Percentiles rank a stretch among this genome's conserved stretches.
These are phyloP conservation scores for Poeciliopsis retropinna DNA, from an alignment of 2,113 vertebrate species.

Conservation along the genomic window DNA sequence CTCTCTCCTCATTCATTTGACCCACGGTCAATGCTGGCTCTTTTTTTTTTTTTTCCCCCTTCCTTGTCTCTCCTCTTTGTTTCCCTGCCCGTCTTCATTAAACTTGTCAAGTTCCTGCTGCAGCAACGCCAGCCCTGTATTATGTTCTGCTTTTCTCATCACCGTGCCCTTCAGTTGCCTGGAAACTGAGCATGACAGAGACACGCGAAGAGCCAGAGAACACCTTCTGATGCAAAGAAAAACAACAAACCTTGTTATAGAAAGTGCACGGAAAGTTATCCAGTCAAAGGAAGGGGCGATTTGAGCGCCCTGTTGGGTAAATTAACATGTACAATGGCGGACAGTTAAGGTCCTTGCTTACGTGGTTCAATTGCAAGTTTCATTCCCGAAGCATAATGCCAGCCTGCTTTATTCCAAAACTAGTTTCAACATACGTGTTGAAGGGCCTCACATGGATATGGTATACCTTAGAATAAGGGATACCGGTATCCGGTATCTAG, in stretches of 20 bases:
- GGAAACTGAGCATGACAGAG: conserved; percentile 66
- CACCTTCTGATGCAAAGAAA: conserved; percentile 60
- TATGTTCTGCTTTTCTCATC: conserved; percentile 61
- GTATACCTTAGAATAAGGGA: no score
- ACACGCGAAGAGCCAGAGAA: conserved; percentile 44
- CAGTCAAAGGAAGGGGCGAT: conserved; percentile 16
- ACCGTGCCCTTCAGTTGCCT: conserved; percentile 72
- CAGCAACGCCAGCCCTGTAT: conserved; percentile 60
- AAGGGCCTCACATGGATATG: no score
- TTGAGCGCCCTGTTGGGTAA: background rate
- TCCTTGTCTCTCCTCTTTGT: conserved; percentile 48
- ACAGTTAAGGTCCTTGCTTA: background rate
- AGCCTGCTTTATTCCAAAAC: no score
- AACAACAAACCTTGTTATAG: conserved; percentile 50
- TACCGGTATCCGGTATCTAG: no score
- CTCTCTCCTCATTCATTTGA: conserved; percentile 45
- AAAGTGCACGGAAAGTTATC: conserved; percentile 41
- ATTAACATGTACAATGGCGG: background rate
- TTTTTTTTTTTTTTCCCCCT: conserved; percentile 7
- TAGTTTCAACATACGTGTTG: no score
- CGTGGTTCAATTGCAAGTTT: background rate
- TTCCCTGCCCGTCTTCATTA: conserved; percentile 73
- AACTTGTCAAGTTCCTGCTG: conserved; percentile 67
- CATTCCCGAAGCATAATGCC: no score
- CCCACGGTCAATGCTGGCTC: conserved; percentile 39